Percentiles rank a stretch among this genome's conserved stretches.
phyloP scores from a whole-genome alignment of 2,888 invertebrate genomes.

The Busseola fusca region DNA sequence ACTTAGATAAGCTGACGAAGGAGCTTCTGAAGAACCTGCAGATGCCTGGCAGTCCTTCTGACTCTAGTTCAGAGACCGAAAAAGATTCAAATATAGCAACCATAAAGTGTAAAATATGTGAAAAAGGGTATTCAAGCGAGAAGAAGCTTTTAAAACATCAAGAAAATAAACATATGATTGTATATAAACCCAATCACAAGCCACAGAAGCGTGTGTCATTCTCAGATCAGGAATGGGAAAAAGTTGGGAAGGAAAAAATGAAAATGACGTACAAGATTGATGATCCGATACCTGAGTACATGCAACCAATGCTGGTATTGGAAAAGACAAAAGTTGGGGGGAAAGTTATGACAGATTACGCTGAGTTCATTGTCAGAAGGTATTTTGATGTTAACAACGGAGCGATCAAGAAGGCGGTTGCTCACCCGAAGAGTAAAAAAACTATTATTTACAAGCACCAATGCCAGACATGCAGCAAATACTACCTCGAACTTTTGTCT shows the following conservation, averaged over 20 bases:
- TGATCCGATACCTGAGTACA: slow-evolving; percentile 71
- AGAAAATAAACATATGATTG: slow-evolving; percentile 78
- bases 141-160: slow-evolving; percentile 78
- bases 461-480: slow-evolving; percentile 81
- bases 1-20: slow-evolving; percentile 68
- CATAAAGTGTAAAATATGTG: slow-evolving; percentile 79
- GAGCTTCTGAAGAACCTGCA: slow-evolving; percentile 28
- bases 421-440: slow-evolving; percentile 74
- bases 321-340: slow-evolving; percentile 66
- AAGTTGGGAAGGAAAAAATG: slow-evolving; percentile 17
- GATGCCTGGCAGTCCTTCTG: slow-evolving; percentile 32
- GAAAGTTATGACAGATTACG: slow-evolving; percentile 30
- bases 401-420: slow-evolving; percentile 67
- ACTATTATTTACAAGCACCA: slow-evolving; percentile 69
- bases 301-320: slow-evolving; percentile 73
- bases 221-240: slow-evolving; percentile 71
- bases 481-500: slow-evolving; percentile 72
- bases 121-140: slow-evolving; percentile 74
- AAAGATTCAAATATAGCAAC: slow-evolving; percentile 59
- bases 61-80: slow-evolving; percentile 64
- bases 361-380: slow-evolving; percentile 52
- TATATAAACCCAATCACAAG: slow-evolving; percentile 62
- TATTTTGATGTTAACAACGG: slow-evolving; percentile 49
- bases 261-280: slow-evolving; percentile 68
- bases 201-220: slow-evolving; percentile 80